Evolutionary conservation across 1,140 invertebrate species (phyloP), one percentile per base, ranked within the genome.

Genomic region (Coenobita brevimanus): DNA sequence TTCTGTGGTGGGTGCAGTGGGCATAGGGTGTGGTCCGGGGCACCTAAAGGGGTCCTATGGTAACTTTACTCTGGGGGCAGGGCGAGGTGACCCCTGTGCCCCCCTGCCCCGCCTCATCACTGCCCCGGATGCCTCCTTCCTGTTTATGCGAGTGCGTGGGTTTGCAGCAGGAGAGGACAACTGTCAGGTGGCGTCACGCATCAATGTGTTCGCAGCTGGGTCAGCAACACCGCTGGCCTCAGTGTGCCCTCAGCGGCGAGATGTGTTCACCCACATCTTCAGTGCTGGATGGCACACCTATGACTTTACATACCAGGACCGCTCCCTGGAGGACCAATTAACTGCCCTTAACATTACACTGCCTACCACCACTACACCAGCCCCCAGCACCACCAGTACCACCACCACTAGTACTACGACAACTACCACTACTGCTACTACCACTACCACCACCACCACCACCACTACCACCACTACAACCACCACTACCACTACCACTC

Each of bases 61-160:
- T 6, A 90, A 90, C 60, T 90, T 90, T 33, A 90, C 89, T 21
- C 67, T 90, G n/a, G 89, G 89, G 13, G 87, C 87, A 6, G 89
- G 89, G 6, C 82, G 87, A 21, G 89, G 82, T 6, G 86, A 90
- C 60, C 82, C 71, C 27, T 90, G 89, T 54, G 89, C 85, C 33
- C 62, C 64, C 24, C 82, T 89, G 33, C 89, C 89, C 0, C 69
- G 89, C n/a, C 82, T 90, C 24, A 88, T 90, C 36, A 62, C 78
- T 46, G 86, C 85, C 13, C 71, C 82, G 2, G 85, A 90, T 60
- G 67, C 86, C 36, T 83, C 82, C n/a, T 90, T 90, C 69, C 78
- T 90, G 0, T 90, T 90, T 69, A 38, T 90, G 62, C 79, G 85
- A 27, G 86, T 90, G 33, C 69, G 83, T 30, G 89, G 89, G 21